Percentiles rank a stretch among this genome's conserved stretches.
phyloP scores from a whole-genome alignment of 1,140 invertebrate genomes.

The Heliconius hewitsoni region DNA sequence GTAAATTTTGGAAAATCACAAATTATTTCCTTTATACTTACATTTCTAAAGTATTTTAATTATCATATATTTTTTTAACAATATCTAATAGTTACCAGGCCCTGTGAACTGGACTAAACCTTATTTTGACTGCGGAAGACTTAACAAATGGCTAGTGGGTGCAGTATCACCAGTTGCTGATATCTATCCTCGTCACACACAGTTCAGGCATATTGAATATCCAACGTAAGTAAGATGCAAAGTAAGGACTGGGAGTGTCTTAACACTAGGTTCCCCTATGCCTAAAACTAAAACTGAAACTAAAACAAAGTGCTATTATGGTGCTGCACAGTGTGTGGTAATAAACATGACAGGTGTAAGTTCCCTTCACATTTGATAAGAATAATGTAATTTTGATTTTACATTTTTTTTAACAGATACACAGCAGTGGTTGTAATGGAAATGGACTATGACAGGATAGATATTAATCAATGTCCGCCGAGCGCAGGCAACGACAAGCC shows the following conservation, averaged over 20 bases:
- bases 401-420: slow-evolving; percentile 84
- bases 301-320: too few relatives aligned
- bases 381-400: too few relatives aligned
- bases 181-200: slow-evolving; percentile 96
- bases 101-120: slow-evolving; percentile 96
- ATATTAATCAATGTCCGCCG: slow-evolving; percentile 97
- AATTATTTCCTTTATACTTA: too few relatives aligned
- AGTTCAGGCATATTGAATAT: slow-evolving; percentile 97
- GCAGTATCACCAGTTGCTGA: slow-evolving; percentile 97
- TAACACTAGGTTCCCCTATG: too few relatives aligned
- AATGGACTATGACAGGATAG: slow-evolving; percentile 98
- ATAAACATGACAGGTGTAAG: too few relatives aligned
- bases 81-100: slow-evolving; percentile 82
- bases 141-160: slow-evolving; percentile 97
- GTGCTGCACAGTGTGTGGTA: too few relatives aligned
- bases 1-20: neutral
- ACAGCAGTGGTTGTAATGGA: slow-evolving; percentile 96
- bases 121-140: slow-evolving; percentile 97
- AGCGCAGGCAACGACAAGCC: slow-evolving; percentile 93
- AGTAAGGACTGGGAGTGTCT: too few relatives aligned
- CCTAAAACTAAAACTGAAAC: too few relatives aligned
- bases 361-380: neutral
- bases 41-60: neutral
- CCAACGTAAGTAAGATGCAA: slow-evolving; percentile 87
- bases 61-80: slow-evolving; percentile 13